Conservation (phyloP, 2,797 vertebrate species). For the Pangasius larnaudii region DNA sequence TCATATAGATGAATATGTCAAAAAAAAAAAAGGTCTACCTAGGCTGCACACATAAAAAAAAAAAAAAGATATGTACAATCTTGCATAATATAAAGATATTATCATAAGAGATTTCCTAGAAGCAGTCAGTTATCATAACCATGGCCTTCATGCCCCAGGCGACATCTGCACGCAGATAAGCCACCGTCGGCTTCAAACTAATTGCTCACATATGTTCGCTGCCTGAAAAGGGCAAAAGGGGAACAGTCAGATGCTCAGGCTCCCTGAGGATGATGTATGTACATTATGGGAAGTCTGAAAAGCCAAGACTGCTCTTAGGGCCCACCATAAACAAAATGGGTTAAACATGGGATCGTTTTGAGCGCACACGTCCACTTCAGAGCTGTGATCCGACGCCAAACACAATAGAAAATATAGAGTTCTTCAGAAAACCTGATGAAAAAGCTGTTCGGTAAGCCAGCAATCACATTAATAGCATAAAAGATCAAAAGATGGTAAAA, state of each 20-base stretch:
- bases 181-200: slow-evolving; percentile 24
- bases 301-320: neutral
- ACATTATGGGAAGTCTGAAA: slow-evolving; percentile 15
- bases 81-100: slow-evolving; percentile 1
- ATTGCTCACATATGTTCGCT: slow-evolving; percentile 34
- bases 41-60: neutral
- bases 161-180: slow-evolving; percentile 27
- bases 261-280: slow-evolving; percentile 33
- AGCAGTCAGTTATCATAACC: neutral
- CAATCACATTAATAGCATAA: neutral
- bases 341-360: slow-evolving; percentile 3
- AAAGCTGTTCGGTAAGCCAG: slow-evolving; percentile 1
- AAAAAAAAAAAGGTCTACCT: too few relatives aligned
- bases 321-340: neutral
- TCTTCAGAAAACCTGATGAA: neutral
- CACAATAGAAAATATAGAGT: neutral
- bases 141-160: neutral
- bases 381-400: slow-evolving; percentile 14
- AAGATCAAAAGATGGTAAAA: neutral
- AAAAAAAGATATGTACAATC: neutral
- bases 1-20: neutral
- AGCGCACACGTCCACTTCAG: neutral
- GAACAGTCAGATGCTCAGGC: slow-evolving; percentile 24
- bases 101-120: slow-evolving; percentile 13
- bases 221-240: slow-evolving; percentile 20